These are phyloP conservation scores for Tamias sibiricus DNA, from an alignment of 2,113 vertebrate species.

Conservation along the genomic window DNA sequence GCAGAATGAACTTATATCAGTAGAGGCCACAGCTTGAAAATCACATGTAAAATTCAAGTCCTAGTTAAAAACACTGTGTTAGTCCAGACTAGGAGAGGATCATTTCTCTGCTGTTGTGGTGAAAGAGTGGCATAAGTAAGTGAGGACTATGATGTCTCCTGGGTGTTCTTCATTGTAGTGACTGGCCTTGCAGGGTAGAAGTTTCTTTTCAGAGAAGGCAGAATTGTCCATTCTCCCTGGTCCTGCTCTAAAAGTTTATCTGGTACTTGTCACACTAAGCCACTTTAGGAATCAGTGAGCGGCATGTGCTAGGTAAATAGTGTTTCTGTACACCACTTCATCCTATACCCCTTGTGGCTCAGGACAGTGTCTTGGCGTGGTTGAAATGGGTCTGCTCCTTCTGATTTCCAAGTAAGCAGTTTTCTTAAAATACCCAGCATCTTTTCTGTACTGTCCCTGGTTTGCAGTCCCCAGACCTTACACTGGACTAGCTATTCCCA, in stretches of 20 bases:
- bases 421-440: neutral
- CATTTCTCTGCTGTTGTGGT: neutral
- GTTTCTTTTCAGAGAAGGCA: neutral
- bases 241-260: neutral
- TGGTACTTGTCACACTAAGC: neutral
- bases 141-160: neutral
- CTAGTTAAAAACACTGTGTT: too few species aligned
- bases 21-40: neutral
- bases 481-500: neutral
- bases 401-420: neutral
- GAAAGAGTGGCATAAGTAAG: neutral
- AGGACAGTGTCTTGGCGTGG: neutral
- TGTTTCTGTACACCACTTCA: neutral
- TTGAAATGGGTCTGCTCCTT: neutral
- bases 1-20: neutral
- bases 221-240: neutral
- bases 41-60: neutral
- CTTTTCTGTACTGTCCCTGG: neutral
- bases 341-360: neutral
- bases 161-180: neutral
- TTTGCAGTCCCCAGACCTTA: neutral
- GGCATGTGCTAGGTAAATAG: fast-evolving
- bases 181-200: neutral
- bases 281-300: neutral
- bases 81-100: neutral